These are phyloP conservation scores for Megalops cyprinoides DNA, from an alignment of 2,797 vertebrate species.

Conservation along the genomic window DNA sequence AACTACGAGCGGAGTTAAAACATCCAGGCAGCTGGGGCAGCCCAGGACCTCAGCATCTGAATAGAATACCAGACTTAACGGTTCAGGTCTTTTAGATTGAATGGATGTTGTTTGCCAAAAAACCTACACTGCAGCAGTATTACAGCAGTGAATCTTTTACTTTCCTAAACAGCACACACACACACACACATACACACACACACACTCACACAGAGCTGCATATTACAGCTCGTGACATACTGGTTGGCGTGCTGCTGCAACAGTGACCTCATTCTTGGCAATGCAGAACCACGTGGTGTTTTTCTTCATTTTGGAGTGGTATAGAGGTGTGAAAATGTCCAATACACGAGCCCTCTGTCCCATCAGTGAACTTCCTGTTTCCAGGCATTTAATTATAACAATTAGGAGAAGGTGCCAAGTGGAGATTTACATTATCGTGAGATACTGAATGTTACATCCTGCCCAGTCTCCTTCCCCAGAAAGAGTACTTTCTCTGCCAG, in stretches of 20 bases:
- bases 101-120: not conserved
- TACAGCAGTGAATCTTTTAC: not conserved
- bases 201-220: not conserved
- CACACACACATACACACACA: not conserved
- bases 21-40: not conserved
- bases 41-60: not conserved
- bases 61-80: not conserved
- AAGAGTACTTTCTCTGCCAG: not conserved
- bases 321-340: not conserved
- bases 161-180: not conserved
- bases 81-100: not conserved
- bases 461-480: not conserved
- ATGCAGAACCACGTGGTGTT: not conserved
- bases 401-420: too few relatives aligned
- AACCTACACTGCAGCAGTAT: too few relatives aligned
- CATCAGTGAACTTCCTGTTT: too few relatives aligned
- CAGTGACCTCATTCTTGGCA: not conserved
- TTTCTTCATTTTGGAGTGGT: not conserved
- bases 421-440: too few relatives aligned
- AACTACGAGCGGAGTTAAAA: too few relatives aligned
- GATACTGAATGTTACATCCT: not conserved
- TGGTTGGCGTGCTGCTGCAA: not conserved
- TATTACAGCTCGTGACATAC: not conserved
- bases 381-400: too few relatives aligned
- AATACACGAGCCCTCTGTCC: not conserved